A percentile compares a stretch with the other conserved stretches of the same genome.
These are phyloP conservation scores for Lampris incognitus DNA, from an alignment of 2,113 vertebrate genomes.

Conservation along the genomic window DNA sequence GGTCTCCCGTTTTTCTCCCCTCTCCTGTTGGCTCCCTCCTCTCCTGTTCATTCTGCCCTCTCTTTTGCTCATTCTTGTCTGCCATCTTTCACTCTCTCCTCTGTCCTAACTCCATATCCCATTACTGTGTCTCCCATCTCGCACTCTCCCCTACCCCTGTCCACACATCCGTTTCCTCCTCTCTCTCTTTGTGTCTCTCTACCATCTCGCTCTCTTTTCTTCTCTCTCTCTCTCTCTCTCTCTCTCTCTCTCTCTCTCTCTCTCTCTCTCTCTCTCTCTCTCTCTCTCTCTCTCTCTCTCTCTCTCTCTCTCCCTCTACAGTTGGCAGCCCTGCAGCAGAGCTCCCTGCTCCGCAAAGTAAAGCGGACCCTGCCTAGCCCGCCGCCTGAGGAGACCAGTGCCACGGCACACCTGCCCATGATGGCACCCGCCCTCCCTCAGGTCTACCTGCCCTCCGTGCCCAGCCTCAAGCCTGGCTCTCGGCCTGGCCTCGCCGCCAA, in stretches of 20 bases:
- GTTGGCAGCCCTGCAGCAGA: conserved; percentile 92
- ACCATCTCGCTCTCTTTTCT: neutral
- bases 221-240: conserved; percentile 13
- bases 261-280: conserved; percentile 38
- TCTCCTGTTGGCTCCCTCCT: neutral
- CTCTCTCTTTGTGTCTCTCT: neutral
- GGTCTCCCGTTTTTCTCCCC: neutral
- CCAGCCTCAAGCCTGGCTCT: conserved; percentile 85
- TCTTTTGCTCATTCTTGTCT: neutral
- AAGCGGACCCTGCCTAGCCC: conserved; percentile 98
- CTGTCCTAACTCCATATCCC: neutral
- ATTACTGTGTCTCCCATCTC: neutral
- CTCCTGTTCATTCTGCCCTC: neutral
- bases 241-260: conserved; percentile 16
- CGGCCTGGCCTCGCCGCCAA: conserved; percentile 86
- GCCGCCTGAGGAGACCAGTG: conserved; percentile 90
- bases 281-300: conserved; percentile 40
- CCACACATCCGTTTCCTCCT: neutral
- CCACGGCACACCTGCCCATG: conserved; percentile 85
- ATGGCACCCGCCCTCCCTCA: conserved; percentile 89
- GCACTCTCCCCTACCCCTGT: neutral
- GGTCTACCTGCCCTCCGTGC: conserved; percentile 88
- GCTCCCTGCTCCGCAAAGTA: conserved; percentile 94
- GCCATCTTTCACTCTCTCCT: neutral
- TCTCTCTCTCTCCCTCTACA: conserved; percentile 72